Conservation (phyloP, 30 jellyfish, hydroid and myxozoan species). For the Pseudorhiza aurosa region DNA sequence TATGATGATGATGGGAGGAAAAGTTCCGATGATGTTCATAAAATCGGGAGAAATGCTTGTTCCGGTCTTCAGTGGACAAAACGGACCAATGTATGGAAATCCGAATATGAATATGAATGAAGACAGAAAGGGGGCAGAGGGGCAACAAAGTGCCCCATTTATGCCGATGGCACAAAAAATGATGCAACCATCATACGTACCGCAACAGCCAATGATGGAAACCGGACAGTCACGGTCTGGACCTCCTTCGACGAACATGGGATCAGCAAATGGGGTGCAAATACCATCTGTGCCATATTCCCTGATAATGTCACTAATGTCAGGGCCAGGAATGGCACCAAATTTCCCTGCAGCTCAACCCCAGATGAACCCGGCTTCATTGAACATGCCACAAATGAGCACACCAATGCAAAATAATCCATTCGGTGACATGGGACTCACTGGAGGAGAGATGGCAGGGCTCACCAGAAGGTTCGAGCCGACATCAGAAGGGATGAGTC, state of each 20-base stretch:
- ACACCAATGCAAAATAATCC: slow-evolving; percentile 39
- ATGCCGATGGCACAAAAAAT: slow-evolving; percentile 48
- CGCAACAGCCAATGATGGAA: slow-evolving; percentile 65
- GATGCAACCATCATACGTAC: slow-evolving; percentile 30
- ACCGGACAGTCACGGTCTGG: slow-evolving; percentile 52
- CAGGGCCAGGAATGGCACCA: slow-evolving; percentile 63
- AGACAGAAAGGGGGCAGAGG: slow-evolving; percentile 16
- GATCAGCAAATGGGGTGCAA: slow-evolving; percentile 1
- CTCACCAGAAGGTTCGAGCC: slow-evolving; percentile 19
- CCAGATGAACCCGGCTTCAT: slow-evolving; percentile 60
- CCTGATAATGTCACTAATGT: slow-evolving; percentile 59
- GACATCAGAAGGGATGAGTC: background rate
- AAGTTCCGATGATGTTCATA: slow-evolving; percentile 94
- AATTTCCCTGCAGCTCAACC: slow-evolving; percentile 70
- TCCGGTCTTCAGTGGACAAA: slow-evolving; percentile 86
- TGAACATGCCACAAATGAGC: slow-evolving; percentile 50
- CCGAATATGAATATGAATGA: slow-evolving; percentile 8
- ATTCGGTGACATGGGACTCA: background rate
- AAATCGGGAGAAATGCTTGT: slow-evolving; percentile 90
- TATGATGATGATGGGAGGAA: slow-evolving; percentile 62
- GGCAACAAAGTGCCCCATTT: slow-evolving; percentile 41
- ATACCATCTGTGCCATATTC: slow-evolving; percentile 68
- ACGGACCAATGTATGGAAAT: slow-evolving; percentile 34
- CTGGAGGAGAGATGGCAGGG: slow-evolving; percentile 33
- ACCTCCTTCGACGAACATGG: slow-evolving; percentile 17